These are phyloP conservation scores for Poeciliopsis turneri DNA, from an alignment of 2,797 vertebrate species.

Conservation along the genomic window DNA sequence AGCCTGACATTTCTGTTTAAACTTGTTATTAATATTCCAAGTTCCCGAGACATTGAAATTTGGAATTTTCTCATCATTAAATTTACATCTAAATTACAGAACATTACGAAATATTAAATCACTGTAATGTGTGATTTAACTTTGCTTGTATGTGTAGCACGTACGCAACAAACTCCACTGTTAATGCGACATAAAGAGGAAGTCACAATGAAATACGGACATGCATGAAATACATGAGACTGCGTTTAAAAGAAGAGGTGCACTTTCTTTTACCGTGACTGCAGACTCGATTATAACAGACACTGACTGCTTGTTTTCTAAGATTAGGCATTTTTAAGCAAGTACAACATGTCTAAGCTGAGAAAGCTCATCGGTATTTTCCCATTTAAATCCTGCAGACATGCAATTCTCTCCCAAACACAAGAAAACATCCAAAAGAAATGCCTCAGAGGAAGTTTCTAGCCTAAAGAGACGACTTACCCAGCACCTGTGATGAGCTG, in stretches of 20 bases:
- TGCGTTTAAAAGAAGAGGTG: background rate
- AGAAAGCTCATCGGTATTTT: background rate
- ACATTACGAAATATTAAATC: background rate
- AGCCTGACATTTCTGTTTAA: background rate
- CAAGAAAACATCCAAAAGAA: background rate
- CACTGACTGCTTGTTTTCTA: background rate
- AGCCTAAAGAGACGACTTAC: conserved; percentile 50
- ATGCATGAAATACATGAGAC: background rate
- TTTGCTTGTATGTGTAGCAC: background rate
- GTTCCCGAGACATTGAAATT: background rate
- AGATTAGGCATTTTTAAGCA: background rate
- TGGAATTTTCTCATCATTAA: too few species aligned
- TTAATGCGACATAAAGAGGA: too few species aligned
- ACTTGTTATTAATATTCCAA: background rate
- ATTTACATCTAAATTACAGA: background rate
- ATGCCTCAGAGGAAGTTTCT: background rate
- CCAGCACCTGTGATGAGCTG: conserved; percentile 43
- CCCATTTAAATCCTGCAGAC: background rate
- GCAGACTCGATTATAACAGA: background rate
- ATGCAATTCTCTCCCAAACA: background rate
- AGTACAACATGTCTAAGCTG: background rate
- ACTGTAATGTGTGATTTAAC: background rate
- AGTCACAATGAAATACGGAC: background rate
- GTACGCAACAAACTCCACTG: background rate
- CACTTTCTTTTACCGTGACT: background rate